Percentiles rank a stretch among this genome's conserved stretches.
phyloP scores from a whole-genome alignment of 1,140 invertebrate species.

The Aphelenchoides besseyi region DNA sequence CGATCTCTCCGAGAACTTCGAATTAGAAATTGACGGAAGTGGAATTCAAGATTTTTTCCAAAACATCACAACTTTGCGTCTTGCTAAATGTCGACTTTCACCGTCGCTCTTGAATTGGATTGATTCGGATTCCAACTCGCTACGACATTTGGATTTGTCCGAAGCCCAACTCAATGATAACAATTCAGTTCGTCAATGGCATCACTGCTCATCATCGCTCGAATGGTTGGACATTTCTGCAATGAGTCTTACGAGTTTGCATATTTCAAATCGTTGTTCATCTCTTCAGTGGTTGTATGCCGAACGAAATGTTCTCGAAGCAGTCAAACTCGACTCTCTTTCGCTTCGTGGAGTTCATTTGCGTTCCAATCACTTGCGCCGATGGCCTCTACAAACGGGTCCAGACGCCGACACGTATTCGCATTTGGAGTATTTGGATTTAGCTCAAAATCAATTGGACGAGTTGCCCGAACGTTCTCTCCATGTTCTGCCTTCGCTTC shows the following conservation, averaged over 20 bases:
- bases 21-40: constrained; percentile 18
- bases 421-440: constrained; percentile 11
- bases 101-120: constrained; percentile 25
- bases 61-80: constrained; percentile 30
- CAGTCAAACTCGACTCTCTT: constrained; percentile 3
- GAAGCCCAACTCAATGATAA: constrained; percentile 13
- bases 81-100: constrained; percentile 19
- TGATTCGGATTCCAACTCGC: constrained; percentile 19
- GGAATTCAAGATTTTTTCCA: constrained; percentile 29
- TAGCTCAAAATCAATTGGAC: constrained; percentile 27
- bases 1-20: constrained; percentile 34
- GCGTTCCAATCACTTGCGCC: constrained; percentile 15
- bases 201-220: constrained; percentile 26
- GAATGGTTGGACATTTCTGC: constrained; percentile 46
- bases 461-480: constrained; percentile 16
- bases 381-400: constrained; percentile 28
- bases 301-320: constrained; percentile 24
- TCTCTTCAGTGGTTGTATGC: constrained; percentile 41
- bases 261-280: constrained; percentile 16
- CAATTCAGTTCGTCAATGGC: constrained; percentile 25
- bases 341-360: constrained; percentile 30
- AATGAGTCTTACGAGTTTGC: not conserved
- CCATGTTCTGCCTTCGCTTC: constrained; percentile 26
- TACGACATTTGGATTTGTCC: constrained; percentile 34
- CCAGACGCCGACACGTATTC: constrained; percentile 2